Evolutionary conservation across 2,113 vertebrate genomes (phyloP).

Genomic region (Passer domesticus): DNA sequence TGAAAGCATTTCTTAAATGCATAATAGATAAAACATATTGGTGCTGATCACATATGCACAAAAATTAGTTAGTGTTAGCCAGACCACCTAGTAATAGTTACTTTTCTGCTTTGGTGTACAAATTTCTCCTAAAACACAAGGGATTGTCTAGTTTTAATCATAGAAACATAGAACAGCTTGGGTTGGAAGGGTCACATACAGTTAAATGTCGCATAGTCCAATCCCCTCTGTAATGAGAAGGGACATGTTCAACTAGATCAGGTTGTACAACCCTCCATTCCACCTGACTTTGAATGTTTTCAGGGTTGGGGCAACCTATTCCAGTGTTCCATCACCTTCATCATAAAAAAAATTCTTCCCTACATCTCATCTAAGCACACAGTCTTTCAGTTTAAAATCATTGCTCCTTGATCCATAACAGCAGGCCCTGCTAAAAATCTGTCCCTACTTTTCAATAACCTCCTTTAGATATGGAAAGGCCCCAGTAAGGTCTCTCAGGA

Average conservation of each 20-base stretch:
- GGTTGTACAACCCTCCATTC: rapidly evolving
- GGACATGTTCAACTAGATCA: neutral
- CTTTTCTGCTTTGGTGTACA: neutral
- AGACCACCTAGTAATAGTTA: neutral
- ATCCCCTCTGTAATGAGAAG: rapidly evolving
- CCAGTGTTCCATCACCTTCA: neutral
- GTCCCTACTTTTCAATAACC: neutral
- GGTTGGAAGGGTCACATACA: neutral
- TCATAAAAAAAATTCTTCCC: neutral
- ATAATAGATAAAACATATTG: neutral
- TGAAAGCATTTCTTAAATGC: neutral
- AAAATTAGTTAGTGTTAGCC: neutral
- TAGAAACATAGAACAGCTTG: neutral
- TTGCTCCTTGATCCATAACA: neutral
- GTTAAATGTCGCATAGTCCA: no score
- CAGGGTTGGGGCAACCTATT: neutral
- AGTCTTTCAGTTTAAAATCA: neutral
- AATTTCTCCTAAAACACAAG: neutral
- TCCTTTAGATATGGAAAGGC: neutral
- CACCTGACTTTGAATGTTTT: neutral
- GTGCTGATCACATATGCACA: neutral
- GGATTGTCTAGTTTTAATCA: neutral
- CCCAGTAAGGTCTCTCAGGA: rapidly evolving
- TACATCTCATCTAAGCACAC: neutral
- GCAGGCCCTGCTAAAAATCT: neutral